Evolutionary conservation across 2,888 invertebrate genomes (phyloP).

Genomic region (Lochmaea capreae): DNA sequence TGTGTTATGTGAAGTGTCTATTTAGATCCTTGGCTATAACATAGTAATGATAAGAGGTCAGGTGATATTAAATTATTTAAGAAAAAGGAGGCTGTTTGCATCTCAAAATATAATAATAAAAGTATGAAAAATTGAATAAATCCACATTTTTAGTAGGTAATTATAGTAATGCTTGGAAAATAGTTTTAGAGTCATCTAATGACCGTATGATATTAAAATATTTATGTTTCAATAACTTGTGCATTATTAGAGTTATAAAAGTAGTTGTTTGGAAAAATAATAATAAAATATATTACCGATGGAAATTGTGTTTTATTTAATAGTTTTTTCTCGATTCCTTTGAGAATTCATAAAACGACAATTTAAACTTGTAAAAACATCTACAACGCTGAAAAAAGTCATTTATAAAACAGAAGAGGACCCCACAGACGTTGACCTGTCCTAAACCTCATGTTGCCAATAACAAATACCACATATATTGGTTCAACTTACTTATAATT

Average conservation of each 20-base stretch:
- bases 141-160: conserved; percentile 30
- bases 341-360: neutral
- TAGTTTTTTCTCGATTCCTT: neutral
- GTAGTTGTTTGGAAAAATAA: conserved; percentile 56
- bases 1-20: conserved; percentile 59
- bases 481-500: too few relatives aligned
- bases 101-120: conserved; percentile 41
- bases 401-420: too few relatives aligned
- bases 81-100: conserved; percentile 53
- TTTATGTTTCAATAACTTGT: conserved; percentile 44
- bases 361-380: too few relatives aligned
- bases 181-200: conserved; percentile 34
- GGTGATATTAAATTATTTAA: conserved; percentile 57
- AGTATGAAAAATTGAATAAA: conserved; percentile 32
- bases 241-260: conserved; percentile 52
- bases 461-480: too few relatives aligned
- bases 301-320: conserved; percentile 10
- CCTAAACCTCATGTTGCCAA: too few relatives aligned
- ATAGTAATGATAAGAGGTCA: conserved; percentile 51
- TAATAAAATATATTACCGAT: conserved; percentile 48
- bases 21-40: conserved; percentile 44
- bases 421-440: too few relatives aligned
- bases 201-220: conserved; percentile 49
- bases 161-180: conserved; percentile 26
- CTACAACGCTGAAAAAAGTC: too few relatives aligned